Base-by-base conservation (phyloP, 2,113 vertebrate species). In the Dromas ardeola region DNA sequence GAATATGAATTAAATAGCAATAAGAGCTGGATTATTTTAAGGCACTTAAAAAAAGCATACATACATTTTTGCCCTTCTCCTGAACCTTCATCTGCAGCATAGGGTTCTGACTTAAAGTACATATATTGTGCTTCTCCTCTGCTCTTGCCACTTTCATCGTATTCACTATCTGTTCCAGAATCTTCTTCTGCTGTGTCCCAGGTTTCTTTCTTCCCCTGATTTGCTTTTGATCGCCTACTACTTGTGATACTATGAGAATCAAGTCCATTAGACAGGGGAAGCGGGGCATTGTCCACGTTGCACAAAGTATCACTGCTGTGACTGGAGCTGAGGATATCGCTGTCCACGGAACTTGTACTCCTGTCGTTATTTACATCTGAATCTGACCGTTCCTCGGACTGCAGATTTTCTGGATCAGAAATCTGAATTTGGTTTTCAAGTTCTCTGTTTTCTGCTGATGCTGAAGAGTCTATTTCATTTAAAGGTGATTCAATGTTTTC, bases 161-260 rank as follows among this genome's bases (percentile, higher is more conserved):
- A 99, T 98, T 99, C 99, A 93, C 99, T 99, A 67, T 99, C 99
- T 2, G 99, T 99, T 66, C 99, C 99, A 15, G 99, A 99, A 97
- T 99, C 99, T 96, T 99, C 99, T 70, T 99, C 99, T 5, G 99
- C 99, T 2, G 99, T 99, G 91, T 99, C 99, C 99, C 99, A 99
- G 0, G 99, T 99, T 97, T 99, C 99, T 86, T 99, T 99, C 95
- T 99, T 99, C 71, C 99, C 99, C 97, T 99, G 99, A 3, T 99
- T 99, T 59, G 99, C 99, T 98, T 99, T 99, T 91, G 99, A 99
- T 97, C 99, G 98, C n/a, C 99, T 98, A 91, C 99, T 99, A 95
- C 99, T 99, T 4, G 99, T 99, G 98, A 99, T 99, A 91, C 99
- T 99, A 94, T 99, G 99, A 15, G 99, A 99, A 88, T 99, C 99